Base-by-base conservation (phyloP, 2,113 vertebrate genomes). In the Upupa epops region DNA sequence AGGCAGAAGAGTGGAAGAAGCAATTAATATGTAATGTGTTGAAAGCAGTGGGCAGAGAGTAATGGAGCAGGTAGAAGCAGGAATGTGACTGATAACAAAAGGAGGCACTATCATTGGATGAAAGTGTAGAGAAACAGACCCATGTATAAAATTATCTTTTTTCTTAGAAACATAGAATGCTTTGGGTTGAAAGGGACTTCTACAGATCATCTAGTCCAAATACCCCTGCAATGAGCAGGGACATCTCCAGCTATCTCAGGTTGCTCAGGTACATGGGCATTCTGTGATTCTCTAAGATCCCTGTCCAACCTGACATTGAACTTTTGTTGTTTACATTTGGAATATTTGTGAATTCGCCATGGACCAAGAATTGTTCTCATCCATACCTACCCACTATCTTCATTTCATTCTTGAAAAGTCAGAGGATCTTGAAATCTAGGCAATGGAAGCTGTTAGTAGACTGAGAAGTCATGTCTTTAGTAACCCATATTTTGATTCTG, bases 11-110 rank as follows among this genome's bases (percentile, higher is more conserved):
- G 25, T 82, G 34, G 65, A 78, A 91, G 36, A 51, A 79, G 16
- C 3, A 3, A 9, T 55, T 64, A 46, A 17, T 45, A 45, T 1
- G 0, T 70, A 54, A 31, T 0, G 1, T 4, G 3, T 66, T 36
- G 61, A 28, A 90, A 26, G 24, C n/a, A 9, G 40, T 71, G 25
- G 45, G 26, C 11, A 45, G 6, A 76, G 20, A 79, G 17, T 28
- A 70, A 42, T 48, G 61, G 24, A 76, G 69, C 11, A 83, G 48
- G 29, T 37, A 25, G 58, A 71, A 72, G 22, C 29, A 69, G 34
- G 17, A 61, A 52, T 58, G n/a, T 42, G 54, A 60, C 3, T 66
- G 65, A 64, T n/a, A 73, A 48, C 13, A 79, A 79, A 87, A 65
- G 21, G 24, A 46, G 14, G 6, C 29, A 49, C 0, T 3, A 83